phyloP scores from a whole-genome alignment of 2,797 vertebrate species.

The Typhlichthys subterraneus region DNA sequence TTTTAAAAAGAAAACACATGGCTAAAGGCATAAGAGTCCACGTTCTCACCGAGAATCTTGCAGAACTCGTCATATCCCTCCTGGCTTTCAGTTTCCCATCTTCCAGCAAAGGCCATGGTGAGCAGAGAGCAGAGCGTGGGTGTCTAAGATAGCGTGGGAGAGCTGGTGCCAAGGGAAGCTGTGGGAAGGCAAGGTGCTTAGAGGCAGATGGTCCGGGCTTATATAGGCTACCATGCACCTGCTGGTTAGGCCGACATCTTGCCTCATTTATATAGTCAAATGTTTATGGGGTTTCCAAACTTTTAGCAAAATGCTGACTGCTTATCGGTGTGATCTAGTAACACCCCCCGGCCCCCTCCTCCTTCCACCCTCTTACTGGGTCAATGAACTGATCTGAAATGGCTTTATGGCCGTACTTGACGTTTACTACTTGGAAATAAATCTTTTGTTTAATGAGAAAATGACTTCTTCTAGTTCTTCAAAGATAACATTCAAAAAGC shows the following conservation, averaged over 20 bases:
- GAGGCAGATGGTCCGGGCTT: slow-evolving; percentile 42
- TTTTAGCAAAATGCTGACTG: slow-evolving; percentile 58
- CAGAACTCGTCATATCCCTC: slow-evolving; percentile 91
- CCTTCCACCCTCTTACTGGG: slow-evolving; percentile 27
- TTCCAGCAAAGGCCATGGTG: slow-evolving; percentile 88
- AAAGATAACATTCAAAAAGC: background rate
- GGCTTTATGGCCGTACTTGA: slow-evolving; percentile 43
- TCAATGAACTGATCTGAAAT: slow-evolving; percentile 58
- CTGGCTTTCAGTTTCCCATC: slow-evolving; percentile 87
- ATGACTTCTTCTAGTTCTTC: slow-evolving; percentile 2
- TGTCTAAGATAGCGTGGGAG: slow-evolving; percentile 27
- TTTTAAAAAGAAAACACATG: too few species aligned
- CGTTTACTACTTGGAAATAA: slow-evolving; percentile 52
- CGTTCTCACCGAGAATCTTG: slow-evolving; percentile 84
- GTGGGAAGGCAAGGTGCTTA: slow-evolving; percentile 54
- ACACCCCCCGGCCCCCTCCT: slow-evolving; percentile 58
- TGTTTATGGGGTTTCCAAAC: slow-evolving; percentile 56
- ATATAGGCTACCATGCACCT: slow-evolving; percentile 51
- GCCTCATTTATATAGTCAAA: slow-evolving; percentile 47
- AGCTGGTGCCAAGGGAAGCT: slow-evolving; percentile 51
- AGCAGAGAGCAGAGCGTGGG: slow-evolving; percentile 9
- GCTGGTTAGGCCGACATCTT: slow-evolving; percentile 19
- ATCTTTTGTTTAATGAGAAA: slow-evolving; percentile 21
- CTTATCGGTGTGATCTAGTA: slow-evolving; percentile 43
- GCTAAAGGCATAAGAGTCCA: too few species aligned